These are phyloP conservation scores for Reinhardtius hippoglossoides DNA, from an alignment of 2,113 vertebrate genomes.

Conservation along the genomic window DNA sequence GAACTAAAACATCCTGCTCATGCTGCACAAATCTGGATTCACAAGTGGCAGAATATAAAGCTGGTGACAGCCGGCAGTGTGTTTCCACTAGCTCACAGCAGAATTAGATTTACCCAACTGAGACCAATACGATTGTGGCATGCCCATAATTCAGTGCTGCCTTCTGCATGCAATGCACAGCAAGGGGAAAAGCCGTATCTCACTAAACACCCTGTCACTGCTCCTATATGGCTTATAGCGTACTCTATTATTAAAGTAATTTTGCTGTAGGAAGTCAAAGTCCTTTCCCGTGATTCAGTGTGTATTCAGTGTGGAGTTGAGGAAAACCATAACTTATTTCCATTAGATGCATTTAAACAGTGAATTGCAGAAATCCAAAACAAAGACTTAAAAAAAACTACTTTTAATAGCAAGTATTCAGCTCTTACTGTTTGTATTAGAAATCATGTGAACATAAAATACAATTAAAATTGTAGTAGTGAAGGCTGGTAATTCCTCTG, in stretches of 20 bases:
- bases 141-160: slow-evolving; percentile 43
- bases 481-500: slow-evolving; percentile 1
- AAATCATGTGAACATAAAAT: slow-evolving; percentile 1
- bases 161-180: slow-evolving; percentile 17
- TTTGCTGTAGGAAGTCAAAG: slow-evolving; percentile 16
- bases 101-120: slow-evolving; percentile 48
- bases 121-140: slow-evolving; percentile 49
- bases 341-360: slow-evolving; percentile 8
- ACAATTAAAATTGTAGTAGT: background rate
- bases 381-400: too few relatives aligned
- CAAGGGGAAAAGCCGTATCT: slow-evolving; percentile 26
- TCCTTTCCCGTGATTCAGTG: slow-evolving; percentile 7
- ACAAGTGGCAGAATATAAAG: slow-evolving; percentile 16
- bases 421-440: background rate
- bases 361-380: background rate
- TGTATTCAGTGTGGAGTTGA: background rate
- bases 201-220: slow-evolving; percentile 19
- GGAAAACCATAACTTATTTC: background rate
- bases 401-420: background rate
- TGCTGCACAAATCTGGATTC: slow-evolving; percentile 36
- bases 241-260: slow-evolving; percentile 27
- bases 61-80: slow-evolving; percentile 15
- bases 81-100: slow-evolving; percentile 43
- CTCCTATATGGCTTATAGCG: slow-evolving; percentile 9
- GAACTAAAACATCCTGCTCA: slow-evolving; percentile 15